Percentiles rank a stretch among this genome's conserved stretches.
Conservation (phyloP, 2,888 invertebrate species). For the Apamea crenata region DNA sequence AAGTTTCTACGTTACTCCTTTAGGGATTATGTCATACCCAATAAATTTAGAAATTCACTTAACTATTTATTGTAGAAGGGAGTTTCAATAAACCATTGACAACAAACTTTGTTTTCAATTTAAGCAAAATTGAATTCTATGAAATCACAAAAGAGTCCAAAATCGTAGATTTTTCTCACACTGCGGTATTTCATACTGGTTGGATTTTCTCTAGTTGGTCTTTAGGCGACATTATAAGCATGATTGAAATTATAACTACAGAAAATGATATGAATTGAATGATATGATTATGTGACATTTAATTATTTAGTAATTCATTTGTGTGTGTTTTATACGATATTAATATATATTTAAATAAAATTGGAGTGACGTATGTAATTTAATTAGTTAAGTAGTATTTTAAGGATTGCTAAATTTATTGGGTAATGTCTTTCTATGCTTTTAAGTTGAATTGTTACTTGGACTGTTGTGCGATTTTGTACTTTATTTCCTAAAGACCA, state of each 20-base stretch:
- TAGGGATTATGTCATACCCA: constrained; percentile 85
- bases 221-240: constrained; percentile 84
- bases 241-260: constrained; percentile 67
- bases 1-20: constrained; percentile 80
- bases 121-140: constrained; percentile 86
- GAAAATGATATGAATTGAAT: constrained; percentile 42
- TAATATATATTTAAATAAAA: constrained; percentile 65
- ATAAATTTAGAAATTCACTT: constrained; percentile 88
- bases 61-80: constrained; percentile 80
- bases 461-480: constrained; percentile 74
- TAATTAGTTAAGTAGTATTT: constrained; percentile 81
- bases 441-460: constrained; percentile 73
- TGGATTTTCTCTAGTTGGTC: constrained; percentile 86
- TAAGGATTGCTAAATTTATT: constrained; percentile 90
- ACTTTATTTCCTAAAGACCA: constrained; percentile 89
- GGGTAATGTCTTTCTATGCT: constrained; percentile 84
- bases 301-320: constrained; percentile 60
- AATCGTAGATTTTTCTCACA: constrained; percentile 82
- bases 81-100: constrained; percentile 79
- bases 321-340: constrained; percentile 64
- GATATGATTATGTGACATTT: constrained; percentile 54
- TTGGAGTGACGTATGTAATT: constrained; percentile 82
- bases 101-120: constrained; percentile 82
- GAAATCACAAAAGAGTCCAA: constrained; percentile 83
- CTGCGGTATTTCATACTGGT: constrained; percentile 76